Percentiles rank a stretch among this genome's conserved stretches.
Evolutionary conservation across 2,888 invertebrate genomes (phyloP).

Genomic region (Euphydryas editha): DNA sequence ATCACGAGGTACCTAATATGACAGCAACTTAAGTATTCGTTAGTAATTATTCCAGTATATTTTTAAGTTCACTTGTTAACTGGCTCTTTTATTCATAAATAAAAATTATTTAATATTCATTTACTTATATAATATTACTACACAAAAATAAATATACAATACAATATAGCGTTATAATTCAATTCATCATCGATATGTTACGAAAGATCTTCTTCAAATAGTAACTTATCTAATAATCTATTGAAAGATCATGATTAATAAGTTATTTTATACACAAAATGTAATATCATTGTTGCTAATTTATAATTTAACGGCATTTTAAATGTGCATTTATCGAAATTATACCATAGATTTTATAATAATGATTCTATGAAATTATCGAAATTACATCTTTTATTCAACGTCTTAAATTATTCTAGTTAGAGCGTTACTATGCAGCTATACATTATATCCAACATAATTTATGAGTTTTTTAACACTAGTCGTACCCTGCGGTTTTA

Average conservation of each 20-base stretch:
- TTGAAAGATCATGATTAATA: slow-evolving; percentile 31
- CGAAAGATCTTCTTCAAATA: slow-evolving; percentile 30
- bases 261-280: slow-evolving; percentile 28
- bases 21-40: background rate
- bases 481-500: too few relatives aligned
- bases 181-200: slow-evolving; percentile 27
- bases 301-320: slow-evolving; percentile 20
- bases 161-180: slow-evolving; percentile 14
- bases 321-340: slow-evolving; percentile 22
- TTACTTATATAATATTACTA: too few relatives aligned
- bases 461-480: background rate
- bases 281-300: slow-evolving; percentile 30
- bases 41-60: too few relatives aligned
- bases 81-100: too few relatives aligned
- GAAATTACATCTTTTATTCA: background rate
- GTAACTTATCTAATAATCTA: slow-evolving; percentile 33
- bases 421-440: background rate
- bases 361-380: background rate
- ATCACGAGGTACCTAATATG: background rate
- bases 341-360: background rate
- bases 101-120: background rate
- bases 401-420: background rate
- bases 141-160: background rate
- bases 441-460: background rate
- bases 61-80: too few relatives aligned